Conservation (phyloP, 2,113 vertebrate species). For the Corythoichthys intestinalis region DNA sequence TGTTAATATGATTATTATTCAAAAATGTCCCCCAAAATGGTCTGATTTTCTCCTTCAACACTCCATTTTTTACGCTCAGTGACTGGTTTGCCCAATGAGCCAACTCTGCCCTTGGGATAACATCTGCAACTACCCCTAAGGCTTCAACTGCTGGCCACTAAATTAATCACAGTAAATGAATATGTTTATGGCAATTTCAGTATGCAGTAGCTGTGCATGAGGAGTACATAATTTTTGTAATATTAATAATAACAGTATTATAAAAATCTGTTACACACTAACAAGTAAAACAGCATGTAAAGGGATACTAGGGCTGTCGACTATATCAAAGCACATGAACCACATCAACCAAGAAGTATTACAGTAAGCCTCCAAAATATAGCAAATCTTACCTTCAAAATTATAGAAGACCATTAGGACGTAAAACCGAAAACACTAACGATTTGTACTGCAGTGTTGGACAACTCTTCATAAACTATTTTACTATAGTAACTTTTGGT, state of each 20-base stretch:
- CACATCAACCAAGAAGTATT: neutral
- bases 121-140: neutral
- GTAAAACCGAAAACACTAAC: neutral
- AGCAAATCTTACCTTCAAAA: neutral
- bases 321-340: no score
- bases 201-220: neutral
- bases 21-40: neutral
- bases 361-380: neutral
- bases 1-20: neutral
- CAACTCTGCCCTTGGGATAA: neutral
- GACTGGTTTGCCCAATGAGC: slow-evolving; percentile 1
- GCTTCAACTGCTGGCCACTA: neutral
- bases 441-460: neutral
- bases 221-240: neutral
- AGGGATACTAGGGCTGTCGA: no score
- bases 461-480: no score
- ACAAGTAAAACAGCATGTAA: no score
- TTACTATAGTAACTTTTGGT: no score
- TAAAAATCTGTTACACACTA: no score
- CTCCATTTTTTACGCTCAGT: neutral
- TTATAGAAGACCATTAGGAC: neutral
- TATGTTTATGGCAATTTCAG: neutral
- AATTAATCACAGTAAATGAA: slow-evolving; percentile 2
- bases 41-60: slow-evolving; percentile 8
- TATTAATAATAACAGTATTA: no score